These are phyloP conservation scores for Anthoptus insignis DNA, from an alignment of 2,888 invertebrate species.

Conservation along the genomic window DNA sequence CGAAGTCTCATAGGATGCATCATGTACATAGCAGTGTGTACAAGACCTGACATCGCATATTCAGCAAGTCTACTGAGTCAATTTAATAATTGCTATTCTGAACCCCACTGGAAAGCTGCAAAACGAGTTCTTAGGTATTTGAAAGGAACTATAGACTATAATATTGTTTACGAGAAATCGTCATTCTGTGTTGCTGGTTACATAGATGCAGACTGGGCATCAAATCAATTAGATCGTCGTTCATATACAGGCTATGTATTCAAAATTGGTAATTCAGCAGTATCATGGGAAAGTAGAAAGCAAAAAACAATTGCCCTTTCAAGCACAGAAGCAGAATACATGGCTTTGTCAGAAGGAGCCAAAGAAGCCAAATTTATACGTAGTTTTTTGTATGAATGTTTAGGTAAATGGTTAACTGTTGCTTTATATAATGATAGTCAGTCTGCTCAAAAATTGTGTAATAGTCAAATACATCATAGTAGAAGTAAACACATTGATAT, in stretches of 20 bases:
- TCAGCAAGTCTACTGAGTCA: too few species aligned
- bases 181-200: conserved; percentile 1
- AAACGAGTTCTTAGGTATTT: too few species aligned
- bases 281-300: conserved; percentile 46
- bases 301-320: conserved; percentile 42
- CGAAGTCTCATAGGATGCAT: too few species aligned
- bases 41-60: too few species aligned
- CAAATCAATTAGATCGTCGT: conserved; percentile 38
- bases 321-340: conserved; percentile 49
- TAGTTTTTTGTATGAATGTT: background rate
- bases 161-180: background rate
- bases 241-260: conserved; percentile 47
- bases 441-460: conserved; percentile 5
- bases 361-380: conserved; percentile 40
- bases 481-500: conserved; percentile 2
- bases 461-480: background rate
- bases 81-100: too few species aligned
- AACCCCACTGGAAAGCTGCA: too few species aligned
- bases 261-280: conserved; percentile 27
- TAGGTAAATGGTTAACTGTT: background rate
- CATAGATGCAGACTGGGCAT: conserved; percentile 45
- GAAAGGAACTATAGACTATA: background rate
- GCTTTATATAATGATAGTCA: conserved; percentile 12
- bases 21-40: too few species aligned
- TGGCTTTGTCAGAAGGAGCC: conserved; percentile 40